Evolutionary conservation across 2,797 vertebrate genomes (phyloP).

Genomic region (Artibeus jamaicensis): DNA sequence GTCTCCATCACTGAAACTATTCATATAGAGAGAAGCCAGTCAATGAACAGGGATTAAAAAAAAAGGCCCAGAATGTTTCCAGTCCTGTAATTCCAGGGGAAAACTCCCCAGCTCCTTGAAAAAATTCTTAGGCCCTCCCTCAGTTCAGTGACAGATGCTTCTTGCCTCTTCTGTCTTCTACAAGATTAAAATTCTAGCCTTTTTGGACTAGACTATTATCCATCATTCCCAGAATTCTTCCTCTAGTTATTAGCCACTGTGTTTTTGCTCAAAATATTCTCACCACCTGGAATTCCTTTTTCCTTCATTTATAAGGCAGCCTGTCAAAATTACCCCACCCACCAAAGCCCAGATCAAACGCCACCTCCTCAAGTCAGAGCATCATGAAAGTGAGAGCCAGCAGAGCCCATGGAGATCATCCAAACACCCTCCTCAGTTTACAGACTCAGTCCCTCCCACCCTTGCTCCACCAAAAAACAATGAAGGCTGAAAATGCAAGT

Average conservation of each 20-base stretch:
- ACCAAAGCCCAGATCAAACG: conserved; percentile 60
- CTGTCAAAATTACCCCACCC: conserved; percentile 64
- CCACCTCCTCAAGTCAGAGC: conserved; percentile 71
- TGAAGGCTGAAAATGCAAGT: conserved; percentile 39
- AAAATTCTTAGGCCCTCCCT: background rate
- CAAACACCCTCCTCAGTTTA: conserved; percentile 59
- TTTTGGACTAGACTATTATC: background rate
- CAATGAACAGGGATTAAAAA: background rate
- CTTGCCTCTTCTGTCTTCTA: background rate
- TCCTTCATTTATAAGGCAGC: conserved; percentile 47
- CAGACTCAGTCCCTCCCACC: conserved; percentile 35
- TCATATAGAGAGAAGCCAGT: background rate
- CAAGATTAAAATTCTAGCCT: background rate
- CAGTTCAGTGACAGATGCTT: background rate
- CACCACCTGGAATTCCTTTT: conserved; percentile 69
- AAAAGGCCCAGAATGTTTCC: background rate
- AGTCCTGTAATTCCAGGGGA: background rate
- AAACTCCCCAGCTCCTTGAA: background rate
- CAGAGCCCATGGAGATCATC: conserved; percentile 7
- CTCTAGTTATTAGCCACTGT: conserved; percentile 20
- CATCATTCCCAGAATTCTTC: conserved; percentile 41
- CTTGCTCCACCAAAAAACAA: background rate
- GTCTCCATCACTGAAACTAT: background rate
- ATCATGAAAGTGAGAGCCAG: conserved; percentile 55
- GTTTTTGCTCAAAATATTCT: conserved; percentile 47